Evolutionary conservation across 2,113 vertebrate genomes (phyloP).

Genomic region (Siniperca chuatsi): DNA sequence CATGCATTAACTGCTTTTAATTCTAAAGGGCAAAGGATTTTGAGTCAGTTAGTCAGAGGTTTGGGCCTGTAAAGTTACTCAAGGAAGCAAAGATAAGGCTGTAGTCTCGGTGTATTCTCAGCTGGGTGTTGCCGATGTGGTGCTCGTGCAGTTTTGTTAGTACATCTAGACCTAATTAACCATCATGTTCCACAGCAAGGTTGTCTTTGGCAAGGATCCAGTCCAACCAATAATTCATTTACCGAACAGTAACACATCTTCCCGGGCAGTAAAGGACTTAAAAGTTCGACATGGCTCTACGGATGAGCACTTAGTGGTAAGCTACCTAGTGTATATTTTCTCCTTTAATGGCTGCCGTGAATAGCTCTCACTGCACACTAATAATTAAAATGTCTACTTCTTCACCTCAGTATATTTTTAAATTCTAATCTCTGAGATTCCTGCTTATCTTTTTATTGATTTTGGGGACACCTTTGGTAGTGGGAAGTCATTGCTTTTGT

Average conservation of each 20-base stretch:
- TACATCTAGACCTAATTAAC: constrained; percentile 80
- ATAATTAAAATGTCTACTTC: constrained; percentile 64
- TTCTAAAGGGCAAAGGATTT: constrained; percentile 61
- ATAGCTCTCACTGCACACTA: constrained; percentile 50
- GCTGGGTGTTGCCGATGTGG: constrained; percentile 69
- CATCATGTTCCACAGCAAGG: constrained; percentile 73
- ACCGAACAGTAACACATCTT: constrained; percentile 70
- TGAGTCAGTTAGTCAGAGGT: constrained; percentile 43
- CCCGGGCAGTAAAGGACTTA: constrained; percentile 73
- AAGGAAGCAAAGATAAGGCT: constrained; percentile 49
- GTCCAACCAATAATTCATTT: constrained; percentile 77
- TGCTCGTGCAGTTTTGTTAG: constrained; percentile 76
- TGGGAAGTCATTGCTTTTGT: constrained; percentile 17
- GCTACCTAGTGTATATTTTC: constrained; percentile 69
- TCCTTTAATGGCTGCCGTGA: constrained; percentile 66
- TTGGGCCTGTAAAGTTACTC: constrained; percentile 47
- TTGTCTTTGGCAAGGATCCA: constrained; percentile 78
- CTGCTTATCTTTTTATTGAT: constrained; percentile 60
- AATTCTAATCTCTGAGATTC: constrained; percentile 55
- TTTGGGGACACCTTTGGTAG: constrained; percentile 29
- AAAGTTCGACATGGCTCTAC: constrained; percentile 68
- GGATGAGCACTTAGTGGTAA: constrained; percentile 71
- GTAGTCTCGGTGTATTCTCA: constrained; percentile 48
- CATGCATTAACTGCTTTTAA: constrained; percentile 50
- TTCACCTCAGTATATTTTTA: constrained; percentile 56